Evolutionary conservation across 2,113 vertebrate species (phyloP), one percentile per base, ranked within the genome.

Genomic region (Uria lomvia): DNA sequence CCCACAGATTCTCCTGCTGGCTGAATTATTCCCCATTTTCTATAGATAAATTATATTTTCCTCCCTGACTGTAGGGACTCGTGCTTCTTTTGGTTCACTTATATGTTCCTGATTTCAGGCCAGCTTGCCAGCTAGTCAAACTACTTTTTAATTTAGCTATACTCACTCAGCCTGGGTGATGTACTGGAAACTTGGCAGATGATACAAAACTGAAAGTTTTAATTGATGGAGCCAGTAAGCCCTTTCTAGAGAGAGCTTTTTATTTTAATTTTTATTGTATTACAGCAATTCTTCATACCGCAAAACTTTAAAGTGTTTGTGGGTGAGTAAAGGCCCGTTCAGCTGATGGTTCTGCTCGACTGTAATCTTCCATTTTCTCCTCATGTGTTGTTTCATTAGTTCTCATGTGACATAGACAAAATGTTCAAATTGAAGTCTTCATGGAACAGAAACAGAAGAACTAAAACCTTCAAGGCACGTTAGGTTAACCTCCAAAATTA

Each of bases 111-210:
- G 42, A 72, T 94, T 92, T 86, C 78, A 93, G 70, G 89, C 17
- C 29, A 85, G 43, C 40, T 56, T 85, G 47, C 70, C 73, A 94
- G 60, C 49, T 68, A 84, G 66, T 53, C 60, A 88, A 78, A 72
- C 36, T 38, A 53, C 65, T 91, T 96, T 82, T 53, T 86, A 68
- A 73, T 90, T 89, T 87, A 78, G 27, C 85, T 92, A 53, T 85
- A 85, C 55, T 78, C 70, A 19, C 81, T 79, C 84, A 68, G 90
- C 43, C 53, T 82, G 70, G 52, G 59, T 78, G 73, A 90, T 40
- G 30, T 42, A 32, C 87, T 92, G 71, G 81, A 95, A 95, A 95
- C 40, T 60, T 91, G 78, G 56, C 87, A 94, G 43, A 85, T 81
- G 34, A 75, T 18, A 45, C 20, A 66, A 45, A 66, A 66, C 42